Evolutionary conservation across 2,888 invertebrate species (phyloP).

Genomic region (Watsonalla cultraria): DNA sequence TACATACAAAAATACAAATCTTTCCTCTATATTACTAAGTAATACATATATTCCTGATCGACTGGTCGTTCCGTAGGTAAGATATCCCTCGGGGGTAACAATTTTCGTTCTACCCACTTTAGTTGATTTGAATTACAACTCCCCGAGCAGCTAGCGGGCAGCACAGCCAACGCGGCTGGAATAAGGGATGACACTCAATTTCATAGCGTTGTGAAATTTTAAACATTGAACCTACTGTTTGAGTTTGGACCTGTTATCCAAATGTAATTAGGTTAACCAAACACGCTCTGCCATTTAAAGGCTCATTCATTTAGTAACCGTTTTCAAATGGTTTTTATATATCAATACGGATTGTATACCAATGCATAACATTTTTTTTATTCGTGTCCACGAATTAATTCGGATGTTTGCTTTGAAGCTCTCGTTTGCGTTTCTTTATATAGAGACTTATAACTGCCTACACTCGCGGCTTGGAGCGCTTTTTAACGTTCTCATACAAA

Average conservation of each 20-base stretch:
- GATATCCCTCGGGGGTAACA: constrained; percentile 17
- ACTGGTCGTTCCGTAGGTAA: not conserved
- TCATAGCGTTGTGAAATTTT: constrained; percentile 7
- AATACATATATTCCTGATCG: not conserved
- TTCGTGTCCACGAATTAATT: no score
- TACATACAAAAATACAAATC: not conserved
- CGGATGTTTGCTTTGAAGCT: no score
- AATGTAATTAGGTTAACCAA: not conserved
- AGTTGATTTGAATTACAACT: constrained; percentile 46
- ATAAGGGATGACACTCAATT: constrained; percentile 16
- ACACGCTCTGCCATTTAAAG: not conserved
- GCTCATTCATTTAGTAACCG: not conserved
- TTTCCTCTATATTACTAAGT: not conserved
- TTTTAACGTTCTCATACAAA: no score
- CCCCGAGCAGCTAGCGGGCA: constrained; percentile 27
- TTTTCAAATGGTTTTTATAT: not conserved
- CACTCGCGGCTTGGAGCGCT: no score
- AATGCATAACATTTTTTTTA: no score
- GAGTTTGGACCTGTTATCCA: not conserved
- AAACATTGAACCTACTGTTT: constrained; percentile 5
- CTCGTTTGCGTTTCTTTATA: no score
- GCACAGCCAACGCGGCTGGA: constrained; percentile 39
- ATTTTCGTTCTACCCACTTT: constrained; percentile 33
- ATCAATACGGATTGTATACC: no score
- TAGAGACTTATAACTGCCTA: no score